Base-by-base conservation (phyloP, 2,797 vertebrate genomes). In the Argya squamiceps region DNA sequence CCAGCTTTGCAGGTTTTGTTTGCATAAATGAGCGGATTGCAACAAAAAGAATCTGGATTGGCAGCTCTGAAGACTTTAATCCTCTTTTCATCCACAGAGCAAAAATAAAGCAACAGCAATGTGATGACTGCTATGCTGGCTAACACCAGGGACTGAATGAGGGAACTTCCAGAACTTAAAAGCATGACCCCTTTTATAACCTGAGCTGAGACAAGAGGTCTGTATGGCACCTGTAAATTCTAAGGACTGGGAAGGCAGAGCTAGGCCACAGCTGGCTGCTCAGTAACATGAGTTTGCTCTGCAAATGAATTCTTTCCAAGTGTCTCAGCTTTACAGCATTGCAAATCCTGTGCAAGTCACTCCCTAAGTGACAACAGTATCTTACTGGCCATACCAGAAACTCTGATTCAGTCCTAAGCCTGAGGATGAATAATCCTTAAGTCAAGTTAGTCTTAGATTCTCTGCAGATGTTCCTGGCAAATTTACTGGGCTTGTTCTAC, bases 1-100 rank as follows among this genome's bases (percentile, higher is more conserved):
- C 80, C 58, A 86, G 80, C 62, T 96, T 93, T 87, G 56, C 34
- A 44, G 84, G 79, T 78, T 92, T 91, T 92, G 80, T 94, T 92
- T 84, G 65, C 67, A 76, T 79, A 95, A 92, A 86, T 65, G 84
- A 91, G 59, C 0, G 2, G n/a, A 82, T 49, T 76, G 77, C 27
- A 91, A 89, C 74, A 65, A 47, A 89, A 93, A 89, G 77, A 58
- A 81, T 90, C 77, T 84, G 84, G 50, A 87, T 39, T 62, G 55
- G 67, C 74, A 92, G 58, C 75, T 84, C 77, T 79, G 77, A 94
- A 78, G 86, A 76, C 50, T 91, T 81, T 79, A 91, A 93, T 93
- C 86, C 83, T 84, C 69, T 96, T 93, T 88, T 81, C 53, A 58
- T 49, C 70, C 62, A 30, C 30, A 41, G 88, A 83, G 60, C 20